These are phyloP conservation scores for Mesembrinibis cayennensis DNA, from an alignment of 2,113 vertebrate genomes.

Conservation along the genomic window DNA sequence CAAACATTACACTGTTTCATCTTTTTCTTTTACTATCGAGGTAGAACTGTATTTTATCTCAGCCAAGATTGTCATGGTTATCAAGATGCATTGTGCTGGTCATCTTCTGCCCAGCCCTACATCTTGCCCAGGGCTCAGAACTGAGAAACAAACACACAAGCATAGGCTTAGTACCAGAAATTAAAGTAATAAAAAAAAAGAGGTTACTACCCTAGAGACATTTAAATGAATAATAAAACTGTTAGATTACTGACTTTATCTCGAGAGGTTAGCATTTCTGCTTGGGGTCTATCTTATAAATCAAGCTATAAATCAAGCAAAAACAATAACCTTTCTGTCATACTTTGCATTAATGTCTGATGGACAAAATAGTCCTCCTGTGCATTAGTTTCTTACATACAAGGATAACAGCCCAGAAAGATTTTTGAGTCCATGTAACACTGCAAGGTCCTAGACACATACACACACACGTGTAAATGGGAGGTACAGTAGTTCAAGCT, in stretches of 20 bases:
- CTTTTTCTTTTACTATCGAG: neutral
- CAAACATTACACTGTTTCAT: neutral
- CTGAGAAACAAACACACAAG: neutral
- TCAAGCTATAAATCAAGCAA: neutral
- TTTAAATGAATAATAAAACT: constrained; percentile 23
- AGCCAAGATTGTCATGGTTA: neutral
- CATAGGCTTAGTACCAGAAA: neutral
- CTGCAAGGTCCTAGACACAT: neutral
- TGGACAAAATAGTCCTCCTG: neutral
- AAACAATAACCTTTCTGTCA: neutral
- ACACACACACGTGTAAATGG: neutral
- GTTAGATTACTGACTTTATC: neutral
- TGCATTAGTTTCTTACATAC: neutral
- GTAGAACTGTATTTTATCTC: neutral
- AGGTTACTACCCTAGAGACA: neutral
- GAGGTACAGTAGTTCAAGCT: neutral
- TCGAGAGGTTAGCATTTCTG: neutral
- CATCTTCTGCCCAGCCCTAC: neutral
- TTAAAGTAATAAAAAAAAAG: neutral
- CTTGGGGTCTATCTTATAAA: neutral
- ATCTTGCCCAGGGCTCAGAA: constrained; percentile 28
- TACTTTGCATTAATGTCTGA: neutral
- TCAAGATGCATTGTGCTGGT: constrained; percentile 1
- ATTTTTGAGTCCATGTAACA: neutral
- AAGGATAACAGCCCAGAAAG: neutral